phyloP scores from a whole-genome alignment of 1,140 invertebrate genomes.

The Papilio aristodemus region DNA sequence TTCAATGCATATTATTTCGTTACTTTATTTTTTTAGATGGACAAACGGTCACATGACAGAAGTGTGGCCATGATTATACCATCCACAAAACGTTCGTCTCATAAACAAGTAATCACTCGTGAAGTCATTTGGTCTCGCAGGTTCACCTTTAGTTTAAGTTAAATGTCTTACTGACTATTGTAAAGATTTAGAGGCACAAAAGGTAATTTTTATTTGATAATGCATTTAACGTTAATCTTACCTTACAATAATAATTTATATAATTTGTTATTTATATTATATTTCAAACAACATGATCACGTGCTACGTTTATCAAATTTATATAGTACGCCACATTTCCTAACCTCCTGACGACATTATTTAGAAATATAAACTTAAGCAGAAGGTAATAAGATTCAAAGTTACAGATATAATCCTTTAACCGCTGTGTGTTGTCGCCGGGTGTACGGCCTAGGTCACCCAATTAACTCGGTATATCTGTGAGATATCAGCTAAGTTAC shows the following conservation, averaged over 20 bases:
- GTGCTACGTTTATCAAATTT: conserved; percentile 1
- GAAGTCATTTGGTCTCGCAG: too few relatives aligned
- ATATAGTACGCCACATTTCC: neutral
- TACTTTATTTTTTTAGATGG: too few relatives aligned
- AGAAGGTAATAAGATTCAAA: conserved; percentile 1
- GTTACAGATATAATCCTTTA: neutral
- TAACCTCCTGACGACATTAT: neutral
- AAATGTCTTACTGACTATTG: too few relatives aligned
- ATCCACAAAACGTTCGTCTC: too few relatives aligned
- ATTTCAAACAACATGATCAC: neutral
- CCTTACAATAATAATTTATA: neutral
- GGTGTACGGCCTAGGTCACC: neutral
- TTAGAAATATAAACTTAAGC: neutral
- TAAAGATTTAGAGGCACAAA: too few relatives aligned
- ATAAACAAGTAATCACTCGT: too few relatives aligned
- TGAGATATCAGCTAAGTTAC: neutral
- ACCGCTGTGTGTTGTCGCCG: neutral
- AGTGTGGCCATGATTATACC: too few relatives aligned
- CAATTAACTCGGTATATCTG: conserved; percentile 1
- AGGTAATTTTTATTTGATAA: neutral
- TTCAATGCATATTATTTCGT: too few relatives aligned
- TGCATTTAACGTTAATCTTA: neutral
- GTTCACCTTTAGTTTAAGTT: too few relatives aligned
- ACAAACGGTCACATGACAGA: too few relatives aligned
- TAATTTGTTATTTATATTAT: neutral